A percentile compares a stretch with the other conserved stretches of the same genome.
Conservation (phyloP, 2,888 invertebrate genomes). For the Catocala nupta region DNA sequence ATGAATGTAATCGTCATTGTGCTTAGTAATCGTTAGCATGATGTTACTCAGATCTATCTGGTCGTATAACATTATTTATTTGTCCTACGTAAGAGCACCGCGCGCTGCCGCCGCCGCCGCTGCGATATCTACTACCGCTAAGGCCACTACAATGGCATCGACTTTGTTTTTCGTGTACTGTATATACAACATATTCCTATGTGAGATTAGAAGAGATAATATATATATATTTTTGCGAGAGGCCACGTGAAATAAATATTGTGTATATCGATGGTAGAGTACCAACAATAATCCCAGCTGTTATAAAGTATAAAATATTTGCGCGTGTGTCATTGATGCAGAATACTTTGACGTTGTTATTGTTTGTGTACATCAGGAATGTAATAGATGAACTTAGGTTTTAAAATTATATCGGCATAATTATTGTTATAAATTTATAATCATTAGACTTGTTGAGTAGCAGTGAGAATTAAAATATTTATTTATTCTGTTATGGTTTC, state of each 20-base stretch:
- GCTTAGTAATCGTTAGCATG: conserved; percentile 85
- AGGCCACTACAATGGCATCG: conserved; percentile 46
- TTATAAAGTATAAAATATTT: conserved; percentile 34
- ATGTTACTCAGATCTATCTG: conserved; percentile 77
- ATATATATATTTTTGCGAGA: conserved; percentile 65
- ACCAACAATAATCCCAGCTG: conserved; percentile 44
- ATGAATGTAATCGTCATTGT: conserved; percentile 86
- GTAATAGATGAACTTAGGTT: conserved; percentile 69
- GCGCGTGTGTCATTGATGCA: conserved; percentile 58
- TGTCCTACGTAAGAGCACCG: conserved; percentile 50
- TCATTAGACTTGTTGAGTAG: conserved; percentile 85
- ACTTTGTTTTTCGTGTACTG: conserved; percentile 55
- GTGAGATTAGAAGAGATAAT: conserved; percentile 65
- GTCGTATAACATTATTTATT: conserved; percentile 67
- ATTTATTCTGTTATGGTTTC: conserved; percentile 83
- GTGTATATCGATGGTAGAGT: conserved; percentile 43
- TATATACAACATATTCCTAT: conserved; percentile 64
- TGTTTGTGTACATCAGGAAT: conserved; percentile 70
- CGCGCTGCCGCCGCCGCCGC: conserved; percentile 28
- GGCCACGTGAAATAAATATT: conserved; percentile 57
- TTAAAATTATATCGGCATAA: conserved; percentile 81
- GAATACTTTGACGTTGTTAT: conserved; percentile 70
- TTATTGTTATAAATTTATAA: conserved; percentile 84
- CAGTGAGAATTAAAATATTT: conserved; percentile 82
- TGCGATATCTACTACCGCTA: conserved; percentile 24